Conservation (phyloP, 2,888 invertebrate genomes). For the Cecidostiba fungosa region DNA sequence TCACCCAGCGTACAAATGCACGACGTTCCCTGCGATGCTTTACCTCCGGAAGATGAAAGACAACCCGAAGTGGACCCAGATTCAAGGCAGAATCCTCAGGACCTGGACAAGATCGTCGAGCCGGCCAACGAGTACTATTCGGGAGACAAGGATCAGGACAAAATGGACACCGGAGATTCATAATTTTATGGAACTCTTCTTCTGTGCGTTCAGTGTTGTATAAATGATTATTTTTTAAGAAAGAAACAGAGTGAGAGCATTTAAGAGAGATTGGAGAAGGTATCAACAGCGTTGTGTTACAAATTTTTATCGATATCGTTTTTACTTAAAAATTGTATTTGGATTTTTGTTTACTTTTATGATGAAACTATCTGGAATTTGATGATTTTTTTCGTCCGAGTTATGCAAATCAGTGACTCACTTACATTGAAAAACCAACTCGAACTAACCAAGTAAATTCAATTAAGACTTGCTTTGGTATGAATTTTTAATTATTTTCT, state of each 20-base stretch:
- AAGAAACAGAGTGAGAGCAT: neutral
- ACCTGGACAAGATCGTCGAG: conserved; percentile 91
- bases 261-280: neutral
- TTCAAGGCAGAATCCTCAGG: conserved; percentile 87
- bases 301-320: conserved; percentile 55
- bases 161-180: conserved; percentile 82
- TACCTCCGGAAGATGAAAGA: conserved; percentile 86
- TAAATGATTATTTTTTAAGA: conserved; percentile 46
- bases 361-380: neutral
- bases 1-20: conserved; percentile 99
- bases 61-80: conserved; percentile 93
- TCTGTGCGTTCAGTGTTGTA: conserved; percentile 36
- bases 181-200: conserved; percentile 43
- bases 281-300: conserved; percentile 42
- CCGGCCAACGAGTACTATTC: conserved; percentile 94
- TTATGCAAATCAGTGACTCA: neutral
- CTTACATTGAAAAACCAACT: neutral
- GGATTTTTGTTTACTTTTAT: conserved; percentile 31
- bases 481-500: neutral
- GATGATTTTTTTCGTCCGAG: neutral
- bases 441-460: neutral
- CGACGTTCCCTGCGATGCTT: conserved; percentile 92
- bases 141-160: conserved; percentile 94
- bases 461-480: neutral
- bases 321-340: conserved; percentile 46